These are phyloP conservation scores for Ciconia stormi DNA, from an alignment of 2,113 vertebrate species.

Conservation along the genomic window DNA sequence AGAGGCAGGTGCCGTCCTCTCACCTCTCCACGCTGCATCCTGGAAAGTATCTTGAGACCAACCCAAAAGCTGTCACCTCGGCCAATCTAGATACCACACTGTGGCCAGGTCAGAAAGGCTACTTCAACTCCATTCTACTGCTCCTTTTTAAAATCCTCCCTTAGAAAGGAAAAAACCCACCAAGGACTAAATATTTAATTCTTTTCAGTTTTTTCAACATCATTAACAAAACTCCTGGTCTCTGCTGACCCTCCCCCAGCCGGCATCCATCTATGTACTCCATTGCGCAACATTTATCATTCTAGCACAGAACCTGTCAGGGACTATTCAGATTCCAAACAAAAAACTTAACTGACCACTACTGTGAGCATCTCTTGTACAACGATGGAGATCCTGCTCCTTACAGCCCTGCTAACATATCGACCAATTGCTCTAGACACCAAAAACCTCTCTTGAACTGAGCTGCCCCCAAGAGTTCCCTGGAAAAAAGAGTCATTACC, in stretches of 20 bases:
- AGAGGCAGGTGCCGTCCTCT: not conserved
- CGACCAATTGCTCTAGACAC: not conserved
- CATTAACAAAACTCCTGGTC: not conserved
- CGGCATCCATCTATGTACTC: rapidly evolving
- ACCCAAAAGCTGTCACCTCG: not conserved
- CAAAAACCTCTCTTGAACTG: not conserved
- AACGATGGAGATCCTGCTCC: not conserved
- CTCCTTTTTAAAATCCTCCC: not conserved
- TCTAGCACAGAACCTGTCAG: not conserved
- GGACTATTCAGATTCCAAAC: not conserved
- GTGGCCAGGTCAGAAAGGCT: not conserved
- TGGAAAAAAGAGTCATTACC: not conserved
- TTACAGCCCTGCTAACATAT: rapidly evolving
- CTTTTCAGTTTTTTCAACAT: not conserved
- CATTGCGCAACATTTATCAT: not conserved
- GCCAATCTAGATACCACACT: not conserved
- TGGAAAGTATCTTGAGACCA: not conserved
- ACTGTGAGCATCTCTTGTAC: not conserved
- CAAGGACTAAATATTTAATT: not conserved
- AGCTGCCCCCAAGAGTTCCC: rapidly evolving
- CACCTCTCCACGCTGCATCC: not conserved
- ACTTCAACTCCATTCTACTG: not conserved
- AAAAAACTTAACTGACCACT: not conserved
- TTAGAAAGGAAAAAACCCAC: not conserved
- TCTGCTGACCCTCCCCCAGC: not conserved